These are phyloP conservation scores for Dromococcyx pavoninus DNA, from an alignment of 2,797 vertebrate species.

Conservation along the genomic window DNA sequence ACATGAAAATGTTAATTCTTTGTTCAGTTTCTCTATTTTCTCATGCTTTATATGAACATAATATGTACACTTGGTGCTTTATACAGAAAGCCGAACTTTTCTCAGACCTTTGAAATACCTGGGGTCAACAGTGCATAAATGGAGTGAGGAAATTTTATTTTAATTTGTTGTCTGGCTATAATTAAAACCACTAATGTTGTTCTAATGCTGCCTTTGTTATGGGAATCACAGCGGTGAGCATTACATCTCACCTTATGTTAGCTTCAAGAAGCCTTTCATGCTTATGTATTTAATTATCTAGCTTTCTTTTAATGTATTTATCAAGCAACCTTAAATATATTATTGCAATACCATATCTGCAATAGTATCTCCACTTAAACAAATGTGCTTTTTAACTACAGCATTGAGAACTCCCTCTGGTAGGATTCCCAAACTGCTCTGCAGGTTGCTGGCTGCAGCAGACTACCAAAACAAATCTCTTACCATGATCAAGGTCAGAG, in stretches of 20 bases:
- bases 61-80: background rate
- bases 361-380: conserved; percentile 59
- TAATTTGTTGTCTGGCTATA: conserved; percentile 27
- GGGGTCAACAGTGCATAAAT: background rate
- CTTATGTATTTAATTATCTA: conserved; percentile 58
- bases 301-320: conserved; percentile 46
- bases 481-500: conserved; percentile 84
- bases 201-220: conserved; percentile 46
- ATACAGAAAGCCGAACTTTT: background rate
- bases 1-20: background rate
- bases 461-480: conserved; percentile 91
- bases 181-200: conserved; percentile 35
- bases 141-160: conserved; percentile 6
- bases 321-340: conserved; percentile 52
- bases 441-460: conserved; percentile 86
- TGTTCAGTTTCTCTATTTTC: background rate
- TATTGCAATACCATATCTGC: conserved; percentile 66
- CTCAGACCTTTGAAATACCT: background rate
- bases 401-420: conserved; percentile 79
- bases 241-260: conserved; percentile 42
- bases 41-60: background rate
- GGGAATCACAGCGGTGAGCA: background rate
- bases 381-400: conserved; percentile 73
- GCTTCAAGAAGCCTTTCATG: conserved; percentile 51
- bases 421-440: conserved; percentile 87